These are phyloP conservation scores for Dendrocincla fuliginosa DNA, from an alignment of 2,797 vertebrate genomes.

Conservation along the genomic window DNA sequence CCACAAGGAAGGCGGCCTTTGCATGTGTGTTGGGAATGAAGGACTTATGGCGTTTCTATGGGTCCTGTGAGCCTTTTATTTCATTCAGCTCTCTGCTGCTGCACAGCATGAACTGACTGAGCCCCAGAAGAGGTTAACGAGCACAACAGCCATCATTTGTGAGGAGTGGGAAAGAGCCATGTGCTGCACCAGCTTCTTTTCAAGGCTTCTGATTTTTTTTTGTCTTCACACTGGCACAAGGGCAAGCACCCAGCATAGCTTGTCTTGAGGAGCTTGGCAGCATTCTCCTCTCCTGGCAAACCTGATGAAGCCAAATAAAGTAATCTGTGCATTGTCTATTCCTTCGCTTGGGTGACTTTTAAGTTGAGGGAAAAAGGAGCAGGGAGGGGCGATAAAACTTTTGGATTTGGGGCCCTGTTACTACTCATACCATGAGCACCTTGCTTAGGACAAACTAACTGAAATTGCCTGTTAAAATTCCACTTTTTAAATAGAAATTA, in stretches of 20 bases:
- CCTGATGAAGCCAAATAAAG: conserved; percentile 22
- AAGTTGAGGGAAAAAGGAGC: neutral
- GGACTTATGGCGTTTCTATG: conserved; percentile 69
- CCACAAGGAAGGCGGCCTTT: conserved; percentile 14
- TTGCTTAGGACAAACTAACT: conserved; percentile 39
- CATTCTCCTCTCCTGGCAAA: conserved; percentile 51
- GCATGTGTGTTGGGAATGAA: conserved; percentile 50
- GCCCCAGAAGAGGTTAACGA: conserved; percentile 89
- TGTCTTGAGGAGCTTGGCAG: conserved; percentile 64
- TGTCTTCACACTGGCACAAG: conserved; percentile 72
- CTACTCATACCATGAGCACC: neutral
- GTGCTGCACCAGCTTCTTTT: conserved; percentile 83
- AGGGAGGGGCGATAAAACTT: neutral
- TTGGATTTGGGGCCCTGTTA: neutral
- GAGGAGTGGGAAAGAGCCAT: conserved; percentile 96
- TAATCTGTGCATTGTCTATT: conserved; percentile 49
- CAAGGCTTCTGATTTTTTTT: conserved; percentile 68
- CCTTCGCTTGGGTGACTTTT: conserved; percentile 49
- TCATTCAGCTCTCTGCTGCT: conserved; percentile 78
- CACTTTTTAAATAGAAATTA: conserved; percentile 57
- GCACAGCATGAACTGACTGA: conserved; percentile 84
- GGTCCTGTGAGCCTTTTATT: conserved; percentile 80
- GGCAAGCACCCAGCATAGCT: conserved; percentile 73
- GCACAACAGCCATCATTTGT: conserved; percentile 93
- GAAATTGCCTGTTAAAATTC: conserved; percentile 39